Percentiles rank a stretch among this genome's conserved stretches.
Conservation (phyloP, 2,113 vertebrate genomes). For the Perca schrenkii region DNA sequence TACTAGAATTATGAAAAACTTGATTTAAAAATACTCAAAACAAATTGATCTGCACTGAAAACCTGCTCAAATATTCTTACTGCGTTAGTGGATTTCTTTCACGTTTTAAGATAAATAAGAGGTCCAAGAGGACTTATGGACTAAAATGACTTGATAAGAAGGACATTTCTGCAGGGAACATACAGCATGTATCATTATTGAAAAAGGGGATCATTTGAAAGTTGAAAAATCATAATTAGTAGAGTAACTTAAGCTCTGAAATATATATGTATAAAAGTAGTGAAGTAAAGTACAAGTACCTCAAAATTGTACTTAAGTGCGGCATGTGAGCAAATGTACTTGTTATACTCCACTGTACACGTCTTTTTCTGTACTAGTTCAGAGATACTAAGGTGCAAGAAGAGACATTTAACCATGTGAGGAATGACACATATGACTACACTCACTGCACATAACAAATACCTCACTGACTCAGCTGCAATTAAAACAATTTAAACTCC, state of each 20-base stretch:
- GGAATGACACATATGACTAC: slow-evolving; percentile 22
- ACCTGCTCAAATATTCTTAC: not conserved
- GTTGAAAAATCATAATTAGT: not conserved
- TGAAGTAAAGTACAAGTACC: not conserved
- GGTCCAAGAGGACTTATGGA: not conserved
- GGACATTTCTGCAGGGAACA: not conserved
- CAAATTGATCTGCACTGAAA: not conserved
- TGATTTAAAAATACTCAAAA: not conserved
- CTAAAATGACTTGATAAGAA: not conserved
- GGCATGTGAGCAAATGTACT: not conserved
- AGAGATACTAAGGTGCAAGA: not conserved
- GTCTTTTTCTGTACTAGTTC: not conserved
- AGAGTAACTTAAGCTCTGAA: not conserved
- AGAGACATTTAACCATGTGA: slow-evolving; percentile 9
- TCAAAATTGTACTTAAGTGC: not conserved
- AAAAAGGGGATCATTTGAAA: not conserved
- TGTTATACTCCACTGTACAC: not conserved
- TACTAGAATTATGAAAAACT: not conserved
- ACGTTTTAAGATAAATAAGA: not conserved
- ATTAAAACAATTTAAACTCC: not conserved
- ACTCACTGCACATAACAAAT: slow-evolving; percentile 21
- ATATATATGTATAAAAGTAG: not conserved
- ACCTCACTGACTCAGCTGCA: slow-evolving; percentile 25
- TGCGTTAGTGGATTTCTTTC: too few species aligned
- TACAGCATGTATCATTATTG: not conserved